Percentiles rank a stretch among this genome's conserved stretches.
Evolutionary conservation across 1,140 invertebrate genomes (phyloP).

Genomic region (Drosophila pectinifera): DNA sequence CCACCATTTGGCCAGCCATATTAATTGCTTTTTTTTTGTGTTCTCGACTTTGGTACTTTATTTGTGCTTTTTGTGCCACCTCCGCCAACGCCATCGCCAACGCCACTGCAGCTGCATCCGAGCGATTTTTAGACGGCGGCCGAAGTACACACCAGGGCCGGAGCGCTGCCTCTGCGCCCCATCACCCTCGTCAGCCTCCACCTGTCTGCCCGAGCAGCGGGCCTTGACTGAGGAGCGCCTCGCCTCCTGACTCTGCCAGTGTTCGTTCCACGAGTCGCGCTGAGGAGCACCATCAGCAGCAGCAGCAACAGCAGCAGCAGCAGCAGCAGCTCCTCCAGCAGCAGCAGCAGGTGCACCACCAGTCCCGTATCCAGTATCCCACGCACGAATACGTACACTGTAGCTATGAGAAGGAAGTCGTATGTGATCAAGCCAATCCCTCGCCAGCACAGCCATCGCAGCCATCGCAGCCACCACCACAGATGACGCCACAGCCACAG

Average conservation of each 20-base stretch:
- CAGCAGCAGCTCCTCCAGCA: constrained; percentile 49
- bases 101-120: constrained; percentile 87
- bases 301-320: constrained; percentile 59
- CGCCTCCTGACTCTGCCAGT: constrained; percentile 85
- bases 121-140: constrained; percentile 87
- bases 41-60: constrained; percentile 34
- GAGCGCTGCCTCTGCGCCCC: constrained; percentile 85
- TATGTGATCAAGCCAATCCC: constrained; percentile 79
- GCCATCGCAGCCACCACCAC: constrained; percentile 25
- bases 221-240: constrained; percentile 85
- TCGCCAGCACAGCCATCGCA: constrained; percentile 41
- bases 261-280: constrained; percentile 78
- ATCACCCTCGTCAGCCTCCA: constrained; percentile 85
- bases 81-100: neutral
- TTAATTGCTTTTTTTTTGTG: constrained; percentile 48
- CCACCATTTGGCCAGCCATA: constrained; percentile 36
- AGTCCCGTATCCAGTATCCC: constrained; percentile 50
- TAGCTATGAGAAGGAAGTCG: constrained; percentile 84
- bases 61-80: constrained; percentile 29
- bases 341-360: constrained; percentile 35
- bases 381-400: constrained; percentile 84
- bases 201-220: constrained; percentile 85
- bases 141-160: constrained; percentile 85
- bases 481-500: neutral
- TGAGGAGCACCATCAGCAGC: constrained; percentile 62